These are phyloP conservation scores for Piezodorus guildinii DNA, from an alignment of 1,140 invertebrate genomes.

Conservation along the genomic window DNA sequence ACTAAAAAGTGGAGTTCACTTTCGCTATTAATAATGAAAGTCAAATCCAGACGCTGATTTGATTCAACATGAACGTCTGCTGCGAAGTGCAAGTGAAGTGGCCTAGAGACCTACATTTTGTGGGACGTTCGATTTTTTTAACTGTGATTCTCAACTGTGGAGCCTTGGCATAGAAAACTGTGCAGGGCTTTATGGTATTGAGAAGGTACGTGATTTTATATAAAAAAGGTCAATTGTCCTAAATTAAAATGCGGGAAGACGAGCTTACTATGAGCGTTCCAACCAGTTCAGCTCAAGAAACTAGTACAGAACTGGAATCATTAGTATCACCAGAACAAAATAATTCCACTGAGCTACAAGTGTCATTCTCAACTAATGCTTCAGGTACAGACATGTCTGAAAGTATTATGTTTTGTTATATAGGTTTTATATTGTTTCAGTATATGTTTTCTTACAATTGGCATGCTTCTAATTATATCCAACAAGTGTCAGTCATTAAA, in stretches of 20 bases:
- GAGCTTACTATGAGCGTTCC: conserved; percentile 22
- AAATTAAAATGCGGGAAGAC: conserved; percentile 26
- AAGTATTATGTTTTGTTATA: background rate
- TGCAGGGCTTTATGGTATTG: conserved; percentile 18
- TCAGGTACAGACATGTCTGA: conserved; percentile 23
- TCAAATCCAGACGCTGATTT: conserved; percentile 30
- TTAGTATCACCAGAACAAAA: conserved; percentile 23
- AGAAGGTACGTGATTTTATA: conserved; percentile 16
- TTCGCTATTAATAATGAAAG: conserved; percentile 21
- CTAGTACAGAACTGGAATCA: conserved; percentile 21
- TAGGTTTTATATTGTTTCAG: background rate
- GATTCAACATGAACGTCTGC: conserved; percentile 32
- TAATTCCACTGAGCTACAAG: conserved; percentile 27
- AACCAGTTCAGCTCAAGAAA: conserved; percentile 22
- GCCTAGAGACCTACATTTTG: conserved; percentile 56
- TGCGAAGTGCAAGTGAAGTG: conserved; percentile 55
- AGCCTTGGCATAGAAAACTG: conserved; percentile 19
- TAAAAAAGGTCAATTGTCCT: background rate
- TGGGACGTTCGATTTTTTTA: conserved; percentile 17
- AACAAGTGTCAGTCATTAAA: conserved; percentile 12
- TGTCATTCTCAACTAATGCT: conserved; percentile 26
- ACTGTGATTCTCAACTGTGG: conserved; percentile 12
- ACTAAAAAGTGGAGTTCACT: background rate
- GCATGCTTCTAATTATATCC: conserved; percentile 6
- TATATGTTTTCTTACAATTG: background rate